phyloP scores from a whole-genome alignment of 2,113 vertebrate genomes.

The Ginglymostoma cirratum region DNA sequence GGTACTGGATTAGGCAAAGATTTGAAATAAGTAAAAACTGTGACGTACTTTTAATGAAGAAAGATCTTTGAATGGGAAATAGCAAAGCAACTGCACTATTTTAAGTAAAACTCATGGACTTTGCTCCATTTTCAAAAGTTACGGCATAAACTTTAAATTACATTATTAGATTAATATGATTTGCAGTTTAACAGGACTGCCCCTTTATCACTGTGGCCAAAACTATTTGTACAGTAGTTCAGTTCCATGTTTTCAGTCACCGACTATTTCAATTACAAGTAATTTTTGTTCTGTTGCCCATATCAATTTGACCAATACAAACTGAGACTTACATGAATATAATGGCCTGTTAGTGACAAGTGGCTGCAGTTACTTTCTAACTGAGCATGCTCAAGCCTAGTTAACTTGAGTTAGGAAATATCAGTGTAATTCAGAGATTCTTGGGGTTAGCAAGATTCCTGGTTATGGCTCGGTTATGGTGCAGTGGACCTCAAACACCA shows the following conservation, averaged over 20 bases:
- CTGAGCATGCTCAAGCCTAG: conserved; percentile 47
- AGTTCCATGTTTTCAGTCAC: neutral
- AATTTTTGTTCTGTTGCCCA: neutral
- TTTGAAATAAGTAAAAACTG: neutral
- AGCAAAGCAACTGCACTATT: neutral
- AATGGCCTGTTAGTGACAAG: conserved; percentile 1
- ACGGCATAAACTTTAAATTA: neutral
- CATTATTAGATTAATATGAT: neutral
- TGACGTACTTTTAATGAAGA: neutral
- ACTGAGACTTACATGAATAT: neutral
- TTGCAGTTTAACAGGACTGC: neutral
- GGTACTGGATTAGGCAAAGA: neutral
- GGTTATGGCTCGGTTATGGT: neutral
- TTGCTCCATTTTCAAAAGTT: neutral
- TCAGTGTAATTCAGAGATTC: neutral
- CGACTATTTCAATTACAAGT: conserved; percentile 13
- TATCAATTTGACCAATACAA: neutral
- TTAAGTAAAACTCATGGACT: neutral
- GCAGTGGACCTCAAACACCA: neutral
- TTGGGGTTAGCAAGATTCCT: neutral
- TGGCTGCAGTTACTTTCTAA: conserved; percentile 44
- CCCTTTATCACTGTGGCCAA: neutral
- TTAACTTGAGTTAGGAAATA: neutral
- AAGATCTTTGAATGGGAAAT: neutral
- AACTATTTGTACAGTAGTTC: neutral